These are phyloP conservation scores for Crotalus viridis DNA, from an alignment of 2,113 vertebrate genomes.

Conservation along the genomic window DNA sequence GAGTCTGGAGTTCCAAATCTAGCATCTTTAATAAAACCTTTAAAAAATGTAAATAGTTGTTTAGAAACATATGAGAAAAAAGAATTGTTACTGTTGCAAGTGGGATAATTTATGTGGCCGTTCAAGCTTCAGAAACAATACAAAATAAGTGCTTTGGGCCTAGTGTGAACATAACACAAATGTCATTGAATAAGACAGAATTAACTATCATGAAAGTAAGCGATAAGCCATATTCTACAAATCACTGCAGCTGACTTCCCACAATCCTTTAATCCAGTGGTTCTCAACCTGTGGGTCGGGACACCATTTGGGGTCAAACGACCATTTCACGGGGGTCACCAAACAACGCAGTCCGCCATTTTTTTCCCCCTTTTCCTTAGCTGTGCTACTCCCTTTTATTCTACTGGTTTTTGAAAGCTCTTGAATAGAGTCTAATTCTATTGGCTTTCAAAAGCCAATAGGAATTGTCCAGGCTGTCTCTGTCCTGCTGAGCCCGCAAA, in stretches of 20 bases:
- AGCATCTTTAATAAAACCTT: not conserved
- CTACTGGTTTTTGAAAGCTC: too few species aligned
- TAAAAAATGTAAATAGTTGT: not conserved
- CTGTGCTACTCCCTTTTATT: too few species aligned
- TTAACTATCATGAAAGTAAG: not conserved
- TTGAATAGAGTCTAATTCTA: too few species aligned
- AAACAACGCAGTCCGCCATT: too few species aligned
- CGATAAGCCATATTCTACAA: not conserved
- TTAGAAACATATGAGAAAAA: not conserved
- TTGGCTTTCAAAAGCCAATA: too few species aligned
- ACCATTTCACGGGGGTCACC: too few species aligned
- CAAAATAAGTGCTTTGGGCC: not conserved
- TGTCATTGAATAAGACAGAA: not conserved
- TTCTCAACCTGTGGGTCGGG: too few species aligned
- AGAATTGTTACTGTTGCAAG: not conserved
- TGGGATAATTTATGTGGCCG: not conserved
- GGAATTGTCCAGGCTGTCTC: too few species aligned
- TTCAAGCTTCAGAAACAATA: not conserved
- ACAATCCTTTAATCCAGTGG: not conserved
- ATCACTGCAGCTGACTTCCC: not conserved
- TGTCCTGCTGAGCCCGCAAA: too few species aligned
- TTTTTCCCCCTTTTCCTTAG: too few species aligned
- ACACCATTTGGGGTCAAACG: too few species aligned
- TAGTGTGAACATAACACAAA: not conserved
- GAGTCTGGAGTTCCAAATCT: not conserved